Percentiles rank a stretch among this genome's conserved stretches.
Evolutionary conservation across 2,797 vertebrate genomes (phyloP).

Genomic region (Amblyopsis hoosieri): DNA sequence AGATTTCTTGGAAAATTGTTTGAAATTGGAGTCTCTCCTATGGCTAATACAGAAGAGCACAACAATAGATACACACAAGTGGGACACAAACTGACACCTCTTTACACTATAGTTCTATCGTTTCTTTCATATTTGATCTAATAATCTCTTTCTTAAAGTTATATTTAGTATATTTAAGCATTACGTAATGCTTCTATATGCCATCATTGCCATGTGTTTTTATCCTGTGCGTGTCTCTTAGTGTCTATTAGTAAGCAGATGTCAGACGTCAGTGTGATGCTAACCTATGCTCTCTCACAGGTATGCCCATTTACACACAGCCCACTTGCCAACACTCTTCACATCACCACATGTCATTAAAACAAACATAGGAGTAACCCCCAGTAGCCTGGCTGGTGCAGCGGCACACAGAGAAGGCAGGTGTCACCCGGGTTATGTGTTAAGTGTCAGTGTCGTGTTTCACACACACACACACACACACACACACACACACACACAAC

Average conservation of each 20-base stretch:
- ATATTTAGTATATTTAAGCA: too few species aligned
- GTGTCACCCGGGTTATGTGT: background rate
- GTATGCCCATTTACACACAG: constrained; percentile 32
- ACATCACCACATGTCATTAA: background rate
- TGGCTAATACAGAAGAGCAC: constrained; percentile 17
- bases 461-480: background rate
- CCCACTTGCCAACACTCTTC: constrained; percentile 27
- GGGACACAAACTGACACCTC: background rate
- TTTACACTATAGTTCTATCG: too few species aligned
- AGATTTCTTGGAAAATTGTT: constrained; percentile 5
- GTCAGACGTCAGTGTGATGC: background rate
- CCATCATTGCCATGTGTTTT: too few species aligned
- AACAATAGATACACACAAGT: constrained; percentile 2
- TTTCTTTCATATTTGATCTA: too few species aligned
- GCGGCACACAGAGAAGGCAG: too few species aligned
- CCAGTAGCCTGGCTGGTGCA: too few species aligned
- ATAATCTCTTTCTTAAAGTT: too few species aligned
- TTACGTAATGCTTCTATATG: too few species aligned
- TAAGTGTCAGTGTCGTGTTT: background rate
- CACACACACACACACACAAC: constrained; percentile 4
- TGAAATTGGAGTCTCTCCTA: constrained; percentile 23
- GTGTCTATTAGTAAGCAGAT: background rate
- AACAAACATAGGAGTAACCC: too few species aligned
- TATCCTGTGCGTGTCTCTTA: background rate
- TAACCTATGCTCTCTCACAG: background rate